Conservation (phyloP, 2,888 invertebrate species). For the Tetragnatha montana region DNA sequence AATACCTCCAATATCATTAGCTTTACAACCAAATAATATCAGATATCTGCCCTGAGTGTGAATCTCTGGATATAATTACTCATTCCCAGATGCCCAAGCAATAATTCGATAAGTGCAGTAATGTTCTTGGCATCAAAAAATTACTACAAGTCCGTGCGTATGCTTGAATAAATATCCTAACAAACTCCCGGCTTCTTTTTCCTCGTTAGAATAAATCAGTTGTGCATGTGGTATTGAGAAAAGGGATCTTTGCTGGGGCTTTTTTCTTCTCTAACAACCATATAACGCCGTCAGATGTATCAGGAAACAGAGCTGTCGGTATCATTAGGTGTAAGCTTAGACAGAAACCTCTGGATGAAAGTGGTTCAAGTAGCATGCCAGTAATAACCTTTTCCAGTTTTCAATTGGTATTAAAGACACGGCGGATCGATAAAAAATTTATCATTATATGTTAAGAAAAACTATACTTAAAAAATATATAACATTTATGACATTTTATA, state of each 20-base stretch:
- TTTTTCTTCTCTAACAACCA: background rate
- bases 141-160: background rate
- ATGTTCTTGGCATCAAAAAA: background rate
- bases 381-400: too few species aligned
- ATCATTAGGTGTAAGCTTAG: background rate
- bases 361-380: background rate
- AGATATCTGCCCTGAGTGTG: background rate
- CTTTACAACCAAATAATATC: slow-evolving; percentile 1
- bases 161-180: background rate
- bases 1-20: background rate
- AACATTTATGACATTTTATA: too few species aligned
- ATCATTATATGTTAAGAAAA: background rate
- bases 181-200: background rate
- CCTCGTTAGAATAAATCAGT: background rate
- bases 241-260: background rate
- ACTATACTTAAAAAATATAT: background rate
- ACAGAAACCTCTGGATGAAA: background rate
- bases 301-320: background rate
- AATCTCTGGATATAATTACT: background rate
- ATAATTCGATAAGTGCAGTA: background rate
- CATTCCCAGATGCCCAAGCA: background rate
- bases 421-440: background rate
- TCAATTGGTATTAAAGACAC: too few species aligned
- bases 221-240: background rate
- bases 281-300: background rate